Conservation (phyloP, 2,888 invertebrate species). For the Eupithecia abbreviata region DNA sequence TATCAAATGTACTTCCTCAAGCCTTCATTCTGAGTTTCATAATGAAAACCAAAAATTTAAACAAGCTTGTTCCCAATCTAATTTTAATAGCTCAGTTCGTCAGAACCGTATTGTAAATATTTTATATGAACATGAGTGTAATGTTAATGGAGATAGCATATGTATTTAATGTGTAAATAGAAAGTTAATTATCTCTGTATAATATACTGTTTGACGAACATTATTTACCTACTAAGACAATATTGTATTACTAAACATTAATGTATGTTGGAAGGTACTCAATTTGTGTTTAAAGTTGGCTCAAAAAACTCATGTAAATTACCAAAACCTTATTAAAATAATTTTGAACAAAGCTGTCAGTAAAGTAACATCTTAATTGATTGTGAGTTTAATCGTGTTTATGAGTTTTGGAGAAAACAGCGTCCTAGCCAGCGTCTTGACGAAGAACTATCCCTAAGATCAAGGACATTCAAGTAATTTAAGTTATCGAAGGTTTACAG, state of each 20-base stretch:
- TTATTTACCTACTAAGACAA: slow-evolving; percentile 70
- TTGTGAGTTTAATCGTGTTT: neutral
- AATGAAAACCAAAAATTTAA: slow-evolving; percentile 27
- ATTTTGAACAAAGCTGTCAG: neutral
- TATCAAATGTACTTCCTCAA: slow-evolving; percentile 19
- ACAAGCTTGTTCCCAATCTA: slow-evolving; percentile 40
- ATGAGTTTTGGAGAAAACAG: neutral
- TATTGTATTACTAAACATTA: slow-evolving; percentile 44
- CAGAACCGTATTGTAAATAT: slow-evolving; percentile 53
- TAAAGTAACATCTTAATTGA: neutral
- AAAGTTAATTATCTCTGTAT: slow-evolving; percentile 55
- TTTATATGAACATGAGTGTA: slow-evolving; percentile 39
- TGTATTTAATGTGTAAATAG: slow-evolving; percentile 66
- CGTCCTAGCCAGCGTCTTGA: neutral
- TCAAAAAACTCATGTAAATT: neutral
- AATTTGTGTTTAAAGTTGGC: neutral
- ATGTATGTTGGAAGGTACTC: neutral
- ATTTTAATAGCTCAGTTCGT: slow-evolving; percentile 38
- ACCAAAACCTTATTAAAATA: neutral
- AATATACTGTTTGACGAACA: slow-evolving; percentile 57
- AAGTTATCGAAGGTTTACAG: neutral
- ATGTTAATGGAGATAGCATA: slow-evolving; percentile 20
- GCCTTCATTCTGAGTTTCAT: slow-evolving; percentile 16
- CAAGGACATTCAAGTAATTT: neutral
- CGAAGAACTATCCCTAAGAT: neutral